Base-by-base conservation (phyloP, 2,113 vertebrate species). In the Nansenia antarctica region DNA sequence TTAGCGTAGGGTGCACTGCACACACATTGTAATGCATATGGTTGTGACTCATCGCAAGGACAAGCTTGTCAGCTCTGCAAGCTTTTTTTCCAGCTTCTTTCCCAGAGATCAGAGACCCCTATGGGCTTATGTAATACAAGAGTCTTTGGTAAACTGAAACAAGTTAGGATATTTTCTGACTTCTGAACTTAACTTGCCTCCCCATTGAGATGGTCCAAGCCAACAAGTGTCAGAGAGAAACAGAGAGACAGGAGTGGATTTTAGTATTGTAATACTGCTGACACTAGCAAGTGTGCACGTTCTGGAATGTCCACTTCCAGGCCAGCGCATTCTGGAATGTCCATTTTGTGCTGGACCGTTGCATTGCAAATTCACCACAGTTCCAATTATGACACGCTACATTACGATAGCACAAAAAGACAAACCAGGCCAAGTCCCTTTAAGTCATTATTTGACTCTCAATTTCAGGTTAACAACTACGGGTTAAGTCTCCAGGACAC, bases 21-120 rank as follows among this genome's bases (percentile, higher is more conserved):
- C 53, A 62, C 65, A 62, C 86, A 86, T 91, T 87, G 86, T 87
- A 70, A 87, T 88, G 87, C 85, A 88, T 86, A 88, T 87, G 72
- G 60, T 35, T 7, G 14, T 53, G 66, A 85, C 79, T 82, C 82
- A 72, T 84, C 27, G 70, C 24, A 45, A n/a, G 78, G 61, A 37
- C 67, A 77, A 80, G 76, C 77, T 81, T 83, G 32, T 77, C 59
- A 76, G 53, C 79, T 79, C 69, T 65, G 80, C 70, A 73, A 76
- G 62, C 27, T 22, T 66, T 71, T 73, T 70, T 63, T n/a, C n/a
- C n/a, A n/a, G n/a, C n/a, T 55, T 45, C 20, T 53, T 1, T 67
- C 34, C 26, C 37, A 59, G 55, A 47, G 59, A 30, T n/a, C 2
- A 47, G 42, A n/a, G 2, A 12, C 5, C 30, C n/a, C 45, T 32